Conservation (phyloP, 2,113 vertebrate genomes). For the Vidua chalybeata region DNA sequence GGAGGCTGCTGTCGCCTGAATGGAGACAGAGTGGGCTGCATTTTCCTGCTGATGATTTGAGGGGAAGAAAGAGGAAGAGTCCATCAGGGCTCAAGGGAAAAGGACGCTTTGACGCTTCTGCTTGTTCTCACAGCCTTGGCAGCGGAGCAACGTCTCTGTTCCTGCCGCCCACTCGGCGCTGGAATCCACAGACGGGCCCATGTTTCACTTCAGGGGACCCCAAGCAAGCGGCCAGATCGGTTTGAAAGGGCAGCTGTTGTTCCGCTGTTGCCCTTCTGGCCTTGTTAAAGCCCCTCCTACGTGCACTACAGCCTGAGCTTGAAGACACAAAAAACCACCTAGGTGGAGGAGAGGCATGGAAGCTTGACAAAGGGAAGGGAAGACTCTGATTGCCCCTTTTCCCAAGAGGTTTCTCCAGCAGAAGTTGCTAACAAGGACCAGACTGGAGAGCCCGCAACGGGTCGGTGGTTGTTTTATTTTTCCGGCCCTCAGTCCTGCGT, state of each 20-base stretch:
- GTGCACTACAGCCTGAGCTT: not conserved
- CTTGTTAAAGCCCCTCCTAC: not conserved
- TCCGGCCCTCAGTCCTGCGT: no score
- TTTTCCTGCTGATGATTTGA: not conserved
- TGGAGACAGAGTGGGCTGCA: rapidly evolving
- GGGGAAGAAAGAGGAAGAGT: not conserved
- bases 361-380: not conserved
- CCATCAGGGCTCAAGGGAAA: not conserved
- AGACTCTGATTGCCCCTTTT: not conserved
- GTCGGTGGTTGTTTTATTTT: no score
- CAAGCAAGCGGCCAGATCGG: rapidly evolving
- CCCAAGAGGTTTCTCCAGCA: not conserved
- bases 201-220: not conserved
- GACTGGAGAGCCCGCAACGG: no score
- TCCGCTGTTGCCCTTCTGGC: not conserved
- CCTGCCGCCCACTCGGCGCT: not conserved
- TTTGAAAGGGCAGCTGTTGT: no score
- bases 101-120: not conserved
- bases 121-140: not conserved
- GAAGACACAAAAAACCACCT: not conserved
- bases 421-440: not conserved
- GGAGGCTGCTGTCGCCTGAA: not conserved
- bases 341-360: not conserved
- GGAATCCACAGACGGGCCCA: rapidly evolving
- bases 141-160: not conserved